Evolutionary conservation across 2,113 vertebrate species (phyloP).

Genomic region (Mohoua ochrocephala): DNA sequence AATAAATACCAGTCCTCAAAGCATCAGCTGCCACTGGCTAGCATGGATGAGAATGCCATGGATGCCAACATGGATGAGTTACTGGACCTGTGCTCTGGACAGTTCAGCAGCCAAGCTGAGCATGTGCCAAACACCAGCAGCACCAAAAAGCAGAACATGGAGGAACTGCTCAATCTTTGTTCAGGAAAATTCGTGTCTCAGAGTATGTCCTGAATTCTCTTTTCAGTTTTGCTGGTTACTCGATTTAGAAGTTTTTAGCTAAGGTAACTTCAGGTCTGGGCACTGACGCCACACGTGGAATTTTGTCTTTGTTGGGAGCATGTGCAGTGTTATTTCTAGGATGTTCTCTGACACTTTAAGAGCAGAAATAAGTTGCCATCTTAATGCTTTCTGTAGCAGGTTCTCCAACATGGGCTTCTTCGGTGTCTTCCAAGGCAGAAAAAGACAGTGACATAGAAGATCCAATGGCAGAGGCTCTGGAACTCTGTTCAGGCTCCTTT

Average conservation of each 20-base stretch:
- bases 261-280: background rate
- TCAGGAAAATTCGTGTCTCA: conserved; percentile 84
- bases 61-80: conserved; percentile 96
- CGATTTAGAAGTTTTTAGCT: background rate
- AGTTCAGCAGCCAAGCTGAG: conserved; percentile 69
- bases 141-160: conserved; percentile 76
- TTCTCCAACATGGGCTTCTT: conserved; percentile 51
- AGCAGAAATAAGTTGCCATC: background rate
- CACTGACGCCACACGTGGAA: background rate
- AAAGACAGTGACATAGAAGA: conserved; percentile 63
- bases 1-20: conserved; percentile 79
- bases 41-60: conserved; percentile 97
- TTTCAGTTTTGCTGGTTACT: background rate
- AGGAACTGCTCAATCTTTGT: conserved; percentile 86
- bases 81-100: conserved; percentile 87
- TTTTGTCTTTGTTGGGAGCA: background rate
- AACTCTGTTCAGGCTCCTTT: conserved; percentile 77
- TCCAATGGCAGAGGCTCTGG: conserved; percentile 71
- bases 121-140: background rate
- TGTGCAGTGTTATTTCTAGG: background rate
- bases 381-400: conserved; percentile 32
- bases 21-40: conserved; percentile 82
- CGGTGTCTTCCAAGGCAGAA: conserved; percentile 51
- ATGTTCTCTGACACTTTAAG: background rate
- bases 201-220: conserved; percentile 46